These are phyloP conservation scores for Scaptomyza caliginosa DNA, from an alignment of 2,888 invertebrate genomes.

Conservation along the genomic window DNA sequence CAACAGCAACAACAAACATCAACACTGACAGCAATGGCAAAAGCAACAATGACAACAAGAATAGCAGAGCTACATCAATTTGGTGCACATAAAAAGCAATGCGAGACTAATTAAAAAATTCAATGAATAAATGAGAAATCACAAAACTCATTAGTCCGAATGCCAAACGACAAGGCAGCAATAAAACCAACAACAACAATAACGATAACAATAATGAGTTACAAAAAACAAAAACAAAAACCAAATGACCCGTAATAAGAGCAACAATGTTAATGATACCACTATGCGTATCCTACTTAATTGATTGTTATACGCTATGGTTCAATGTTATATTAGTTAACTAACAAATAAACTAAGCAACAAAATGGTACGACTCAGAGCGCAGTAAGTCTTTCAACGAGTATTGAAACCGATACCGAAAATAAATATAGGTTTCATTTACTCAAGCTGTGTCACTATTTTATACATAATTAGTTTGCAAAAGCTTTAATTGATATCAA, in stretches of 20 bases:
- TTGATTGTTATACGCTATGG: slow-evolving; percentile 17
- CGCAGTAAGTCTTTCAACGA: not conserved
- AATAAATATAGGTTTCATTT: not conserved
- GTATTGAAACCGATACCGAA: too few species aligned
- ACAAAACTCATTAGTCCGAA: slow-evolving; percentile 75
- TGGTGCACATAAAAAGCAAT: slow-evolving; percentile 58
- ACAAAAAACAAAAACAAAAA: slow-evolving; percentile 39
- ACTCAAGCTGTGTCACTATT: slow-evolving; percentile 5
- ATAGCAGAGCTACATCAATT: slow-evolving; percentile 24
- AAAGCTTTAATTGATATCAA: slow-evolving; percentile 31
- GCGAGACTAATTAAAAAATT: slow-evolving; percentile 76
- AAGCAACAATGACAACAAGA: slow-evolving; percentile 13
- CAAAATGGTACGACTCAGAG: not conserved
- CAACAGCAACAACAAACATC: slow-evolving; percentile 13
- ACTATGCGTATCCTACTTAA: slow-evolving; percentile 22
- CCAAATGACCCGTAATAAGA: slow-evolving; percentile 52
- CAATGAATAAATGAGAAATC: slow-evolving; percentile 78
- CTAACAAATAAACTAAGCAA: slow-evolving; percentile 1
- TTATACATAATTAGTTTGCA: slow-evolving; percentile 28
- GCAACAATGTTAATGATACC: slow-evolving; percentile 44
- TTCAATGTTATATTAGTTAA: slow-evolving; percentile 15
- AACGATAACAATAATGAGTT: slow-evolving; percentile 43
- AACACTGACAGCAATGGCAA: slow-evolving; percentile 17
- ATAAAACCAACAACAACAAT: slow-evolving; percentile 33
- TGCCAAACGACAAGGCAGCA: slow-evolving; percentile 60